These are phyloP conservation scores for Drosophila paucipuncta DNA, from an alignment of 2,888 invertebrate genomes.

Conservation along the genomic window DNA sequence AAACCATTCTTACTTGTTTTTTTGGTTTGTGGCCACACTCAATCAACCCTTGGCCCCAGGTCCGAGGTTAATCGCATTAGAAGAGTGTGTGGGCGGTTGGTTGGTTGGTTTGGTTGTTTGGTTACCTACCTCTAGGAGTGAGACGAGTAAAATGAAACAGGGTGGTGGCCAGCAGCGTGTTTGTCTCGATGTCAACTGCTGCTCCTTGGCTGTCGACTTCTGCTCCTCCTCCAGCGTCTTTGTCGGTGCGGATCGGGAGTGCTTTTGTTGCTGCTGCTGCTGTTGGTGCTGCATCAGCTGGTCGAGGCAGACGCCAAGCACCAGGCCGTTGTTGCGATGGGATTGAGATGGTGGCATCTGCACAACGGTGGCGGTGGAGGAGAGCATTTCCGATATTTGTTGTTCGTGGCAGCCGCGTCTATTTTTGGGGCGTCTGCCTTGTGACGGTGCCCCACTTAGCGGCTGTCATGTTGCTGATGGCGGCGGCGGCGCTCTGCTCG, in stretches of 20 bases:
- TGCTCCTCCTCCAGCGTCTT: constrained; percentile 20
- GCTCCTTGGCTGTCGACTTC: constrained; percentile 15
- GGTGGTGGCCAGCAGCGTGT: constrained; percentile 97
- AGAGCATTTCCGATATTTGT: constrained; percentile 63
- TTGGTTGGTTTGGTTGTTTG: not conserved
- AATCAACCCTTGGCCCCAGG: constrained; percentile 62
- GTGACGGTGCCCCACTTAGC: constrained; percentile 81
- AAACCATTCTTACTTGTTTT: not conserved
- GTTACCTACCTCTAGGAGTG: constrained; percentile 95
- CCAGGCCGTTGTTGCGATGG: constrained; percentile 59
- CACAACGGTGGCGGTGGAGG: constrained; percentile 67
- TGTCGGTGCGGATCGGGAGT: not conserved
- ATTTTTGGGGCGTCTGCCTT: constrained; percentile 79
- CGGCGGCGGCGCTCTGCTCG: constrained; percentile 55
- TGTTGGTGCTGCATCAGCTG: constrained; percentile 66
- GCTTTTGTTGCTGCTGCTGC: constrained; percentile 12
- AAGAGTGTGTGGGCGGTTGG: constrained; percentile 8
- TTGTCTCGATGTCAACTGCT: constrained; percentile 90
- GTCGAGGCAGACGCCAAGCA: constrained; percentile 72
- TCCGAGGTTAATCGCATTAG: constrained; percentile 59
- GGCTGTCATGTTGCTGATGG: constrained; percentile 73
- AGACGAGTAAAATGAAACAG: constrained; percentile 95
- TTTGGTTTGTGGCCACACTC: constrained; percentile 31
- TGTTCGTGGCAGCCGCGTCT: constrained; percentile 51
- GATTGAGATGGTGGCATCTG: constrained; percentile 71